Evolutionary conservation across 2,797 vertebrate genomes (phyloP).

Genomic region (Anabacerthia variegaticeps): DNA sequence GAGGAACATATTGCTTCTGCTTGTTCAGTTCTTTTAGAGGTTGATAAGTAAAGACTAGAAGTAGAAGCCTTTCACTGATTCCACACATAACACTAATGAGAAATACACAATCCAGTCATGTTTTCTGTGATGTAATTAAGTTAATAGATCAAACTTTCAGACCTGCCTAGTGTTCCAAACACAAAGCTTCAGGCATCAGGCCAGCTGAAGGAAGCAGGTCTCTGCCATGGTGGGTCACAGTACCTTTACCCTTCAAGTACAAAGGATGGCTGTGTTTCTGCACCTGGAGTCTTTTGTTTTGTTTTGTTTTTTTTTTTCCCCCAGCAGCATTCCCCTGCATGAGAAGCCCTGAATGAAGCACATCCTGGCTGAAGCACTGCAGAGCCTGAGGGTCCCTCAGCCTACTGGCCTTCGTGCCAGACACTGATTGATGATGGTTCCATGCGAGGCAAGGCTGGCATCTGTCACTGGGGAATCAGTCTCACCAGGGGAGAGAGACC

Average conservation of each 20-base stretch:
- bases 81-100: neutral
- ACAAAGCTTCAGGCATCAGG: neutral
- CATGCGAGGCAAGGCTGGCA: rapidly evolving
- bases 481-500: neutral
- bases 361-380: neutral
- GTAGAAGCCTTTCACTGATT: neutral
- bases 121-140: neutral
- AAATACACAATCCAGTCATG: neutral
- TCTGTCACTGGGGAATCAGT: neutral
- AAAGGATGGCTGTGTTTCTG: neutral
- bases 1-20: neutral
- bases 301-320: neutral
- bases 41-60: neutral
- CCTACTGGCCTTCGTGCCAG: neutral
- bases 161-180: neutral
- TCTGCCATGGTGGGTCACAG: rapidly evolving
- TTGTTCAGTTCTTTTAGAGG: neutral
- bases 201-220: neutral
- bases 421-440: neutral
- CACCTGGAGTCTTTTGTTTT: neutral
- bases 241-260: rapidly evolving
- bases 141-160: neutral
- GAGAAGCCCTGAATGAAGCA: neutral
- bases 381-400: neutral
- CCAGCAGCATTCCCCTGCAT: neutral